Evolutionary conservation across 2,113 vertebrate genomes (phyloP).

Genomic region (Brachypteracias leptosomus): DNA sequence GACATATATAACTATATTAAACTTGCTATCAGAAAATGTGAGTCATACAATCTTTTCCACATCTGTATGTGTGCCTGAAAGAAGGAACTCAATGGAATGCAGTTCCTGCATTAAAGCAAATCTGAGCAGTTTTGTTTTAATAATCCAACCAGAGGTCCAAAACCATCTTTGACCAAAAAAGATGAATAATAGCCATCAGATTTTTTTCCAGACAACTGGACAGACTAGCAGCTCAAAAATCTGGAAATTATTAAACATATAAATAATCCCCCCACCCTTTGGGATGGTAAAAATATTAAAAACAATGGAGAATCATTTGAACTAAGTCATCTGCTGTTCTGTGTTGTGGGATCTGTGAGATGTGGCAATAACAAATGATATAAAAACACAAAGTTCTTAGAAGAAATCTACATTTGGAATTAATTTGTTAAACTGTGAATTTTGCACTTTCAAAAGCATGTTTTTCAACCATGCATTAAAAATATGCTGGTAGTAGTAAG

Average conservation of each 20-base stretch:
- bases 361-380: slow-evolving; percentile 22
- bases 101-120: not conserved
- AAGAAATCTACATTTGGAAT: slow-evolving; percentile 57
- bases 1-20: not conserved
- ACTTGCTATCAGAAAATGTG: not conserved
- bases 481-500: not conserved
- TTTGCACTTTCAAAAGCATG: slow-evolving; percentile 30
- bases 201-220: slow-evolving; percentile 16
- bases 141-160: not conserved
- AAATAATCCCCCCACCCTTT: not conserved
- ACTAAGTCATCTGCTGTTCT: slow-evolving; percentile 35
- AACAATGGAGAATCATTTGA: slow-evolving; percentile 50
- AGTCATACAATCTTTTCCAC: not conserved
- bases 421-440: slow-evolving; percentile 38
- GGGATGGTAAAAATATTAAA: slow-evolving; percentile 47
- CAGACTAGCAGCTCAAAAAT: slow-evolving; percentile 17
- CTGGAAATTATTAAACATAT: slow-evolving; percentile 54
- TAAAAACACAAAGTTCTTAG: slow-evolving; percentile 38
- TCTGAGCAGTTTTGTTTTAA: not conserved
- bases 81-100: not conserved
- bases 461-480: not conserved
- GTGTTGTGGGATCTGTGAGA: slow-evolving; percentile 44
- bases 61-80: not conserved
- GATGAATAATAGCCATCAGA: slow-evolving; percentile 3
- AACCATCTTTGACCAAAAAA: not conserved